Conservation (phyloP, 2,113 vertebrate genomes). For the Tenrec ecaudatus region DNA sequence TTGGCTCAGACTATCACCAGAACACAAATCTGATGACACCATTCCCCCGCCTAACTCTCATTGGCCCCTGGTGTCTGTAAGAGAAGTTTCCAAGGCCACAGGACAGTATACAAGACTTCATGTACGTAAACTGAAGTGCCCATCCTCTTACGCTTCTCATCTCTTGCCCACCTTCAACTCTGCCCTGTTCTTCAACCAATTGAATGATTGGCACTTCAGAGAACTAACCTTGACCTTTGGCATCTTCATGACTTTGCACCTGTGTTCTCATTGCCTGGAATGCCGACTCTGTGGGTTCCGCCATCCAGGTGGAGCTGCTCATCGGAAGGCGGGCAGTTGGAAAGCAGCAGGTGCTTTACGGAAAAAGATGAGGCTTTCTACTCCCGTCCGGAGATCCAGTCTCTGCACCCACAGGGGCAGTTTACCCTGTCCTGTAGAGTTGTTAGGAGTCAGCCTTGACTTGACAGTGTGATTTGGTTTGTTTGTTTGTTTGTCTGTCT, state of each 20-base stretch:
- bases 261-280: not conserved
- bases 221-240: not conserved
- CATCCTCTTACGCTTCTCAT: not conserved
- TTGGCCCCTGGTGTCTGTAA: not conserved
- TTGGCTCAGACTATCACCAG: constrained; percentile 3
- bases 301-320: not conserved
- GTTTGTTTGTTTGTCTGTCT: too few species aligned
- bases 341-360: too few species aligned
- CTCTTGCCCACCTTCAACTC: not conserved
- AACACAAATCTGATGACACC: not conserved
- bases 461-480: too few species aligned
- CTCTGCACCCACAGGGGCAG: too few species aligned
- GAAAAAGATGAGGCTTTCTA: too few species aligned
- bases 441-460: too few species aligned
- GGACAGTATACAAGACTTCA: not conserved
- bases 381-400: too few species aligned
- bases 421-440: too few species aligned
- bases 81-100: not conserved
- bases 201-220: not conserved
- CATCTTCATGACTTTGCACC: not conserved
- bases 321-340: too few species aligned
- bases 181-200: not conserved
- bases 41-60: not conserved
- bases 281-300: constrained; percentile 7
- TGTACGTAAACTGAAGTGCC: not conserved